phyloP scores from a whole-genome alignment of 2,797 vertebrate species.

The Poecile montanus region DNA sequence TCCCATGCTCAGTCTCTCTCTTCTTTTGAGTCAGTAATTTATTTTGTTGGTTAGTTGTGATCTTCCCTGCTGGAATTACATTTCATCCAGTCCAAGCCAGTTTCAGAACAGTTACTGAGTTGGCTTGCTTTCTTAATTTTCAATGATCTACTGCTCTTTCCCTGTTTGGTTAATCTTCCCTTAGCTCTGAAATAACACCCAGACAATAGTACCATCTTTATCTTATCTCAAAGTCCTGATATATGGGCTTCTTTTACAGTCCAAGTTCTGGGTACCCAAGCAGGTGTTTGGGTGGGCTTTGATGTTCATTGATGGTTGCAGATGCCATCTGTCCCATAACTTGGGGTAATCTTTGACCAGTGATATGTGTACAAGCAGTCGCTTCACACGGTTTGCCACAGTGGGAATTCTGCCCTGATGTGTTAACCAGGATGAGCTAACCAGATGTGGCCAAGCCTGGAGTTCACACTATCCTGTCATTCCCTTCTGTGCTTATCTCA shows the following conservation, averaged over 20 bases:
- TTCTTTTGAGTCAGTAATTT: not conserved
- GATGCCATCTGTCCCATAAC: not conserved
- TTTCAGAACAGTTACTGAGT: not conserved
- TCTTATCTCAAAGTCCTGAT: not conserved
- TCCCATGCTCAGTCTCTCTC: not conserved
- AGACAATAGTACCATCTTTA: not conserved
- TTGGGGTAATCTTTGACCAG: not conserved
- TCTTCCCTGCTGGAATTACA: not conserved
- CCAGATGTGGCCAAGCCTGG: no score
- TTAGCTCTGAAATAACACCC: not conserved
- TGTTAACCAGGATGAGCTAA: not conserved
- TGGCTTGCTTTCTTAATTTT: not conserved
- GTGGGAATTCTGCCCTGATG: not conserved
- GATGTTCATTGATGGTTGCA: accelerated
- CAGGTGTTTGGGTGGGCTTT: not conserved
- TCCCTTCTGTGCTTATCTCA: not conserved
- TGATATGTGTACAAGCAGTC: not conserved
- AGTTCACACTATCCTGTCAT: not conserved
- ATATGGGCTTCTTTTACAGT: not conserved
- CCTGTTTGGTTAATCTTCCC: not conserved
- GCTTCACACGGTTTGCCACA: not conserved
- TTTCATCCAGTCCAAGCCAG: not conserved
- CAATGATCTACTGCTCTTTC: not conserved
- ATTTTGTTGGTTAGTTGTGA: not conserved
- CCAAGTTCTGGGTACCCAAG: not conserved